Evolutionary conservation across 2,888 invertebrate species (phyloP).

Genomic region (Hylaea fasciaria): DNA sequence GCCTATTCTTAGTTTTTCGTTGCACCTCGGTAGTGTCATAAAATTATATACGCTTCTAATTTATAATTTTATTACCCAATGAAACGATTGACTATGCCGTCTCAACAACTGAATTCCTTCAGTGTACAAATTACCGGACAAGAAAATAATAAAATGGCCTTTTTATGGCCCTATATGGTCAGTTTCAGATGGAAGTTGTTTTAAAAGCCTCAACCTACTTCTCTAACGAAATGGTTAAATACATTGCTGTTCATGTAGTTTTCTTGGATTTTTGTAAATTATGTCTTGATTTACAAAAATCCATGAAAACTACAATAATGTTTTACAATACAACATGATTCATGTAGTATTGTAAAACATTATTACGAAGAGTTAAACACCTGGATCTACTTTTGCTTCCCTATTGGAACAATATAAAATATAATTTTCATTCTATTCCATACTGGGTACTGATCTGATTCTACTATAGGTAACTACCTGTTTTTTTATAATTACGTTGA

Average conservation of each 20-base stretch:
- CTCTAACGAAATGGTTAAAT: neutral
- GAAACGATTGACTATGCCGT: slow-evolving; percentile 12
- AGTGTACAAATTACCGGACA: slow-evolving; percentile 8
- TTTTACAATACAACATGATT: too few relatives aligned
- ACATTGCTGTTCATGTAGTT: neutral
- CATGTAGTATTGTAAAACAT: too few relatives aligned
- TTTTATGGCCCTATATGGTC: slow-evolving; percentile 6
- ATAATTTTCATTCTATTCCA: too few relatives aligned
- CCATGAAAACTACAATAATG: too few relatives aligned
- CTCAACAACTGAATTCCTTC: slow-evolving; percentile 11
- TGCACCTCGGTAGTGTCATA: slow-evolving; percentile 4
- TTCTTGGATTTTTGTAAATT: neutral
- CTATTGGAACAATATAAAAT: too few relatives aligned
- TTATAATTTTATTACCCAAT: slow-evolving; percentile 4
- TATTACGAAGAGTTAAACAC: too few relatives aligned
- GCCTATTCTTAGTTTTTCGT: neutral
- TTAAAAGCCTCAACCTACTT: neutral
- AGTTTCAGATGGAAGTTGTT: neutral
- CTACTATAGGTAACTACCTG: too few relatives aligned
- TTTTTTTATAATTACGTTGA: neutral
- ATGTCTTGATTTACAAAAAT: too few relatives aligned
- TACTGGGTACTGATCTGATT: too few relatives aligned
- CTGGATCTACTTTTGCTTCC: too few relatives aligned
- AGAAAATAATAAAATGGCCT: slow-evolving; percentile 6
- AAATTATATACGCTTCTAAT: slow-evolving; percentile 10